A percentile compares a stretch with the other conserved stretches of the same genome.
These are phyloP conservation scores for Rhagophthalmus giganteus DNA, from an alignment of 2,888 invertebrate species.

Conservation along the genomic window DNA sequence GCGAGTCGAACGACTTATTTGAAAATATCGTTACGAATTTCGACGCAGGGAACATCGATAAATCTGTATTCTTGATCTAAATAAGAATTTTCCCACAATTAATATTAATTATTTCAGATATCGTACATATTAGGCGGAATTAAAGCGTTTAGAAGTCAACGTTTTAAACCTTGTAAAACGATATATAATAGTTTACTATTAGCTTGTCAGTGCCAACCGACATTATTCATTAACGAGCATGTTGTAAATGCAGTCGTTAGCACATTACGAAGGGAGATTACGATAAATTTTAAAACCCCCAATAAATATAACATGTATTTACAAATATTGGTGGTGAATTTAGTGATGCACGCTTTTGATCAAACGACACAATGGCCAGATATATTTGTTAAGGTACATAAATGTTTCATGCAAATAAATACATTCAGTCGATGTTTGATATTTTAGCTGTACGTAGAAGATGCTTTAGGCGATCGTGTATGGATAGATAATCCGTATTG, in stretches of 20 bases:
- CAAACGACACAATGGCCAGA: conserved; percentile 91
- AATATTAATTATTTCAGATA: conserved; percentile 54
- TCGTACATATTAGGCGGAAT: conserved; percentile 87
- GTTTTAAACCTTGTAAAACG: conserved; percentile 81
- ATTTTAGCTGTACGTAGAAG: conserved; percentile 84
- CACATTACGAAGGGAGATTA: conserved; percentile 74
- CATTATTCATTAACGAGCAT: conserved; percentile 74
- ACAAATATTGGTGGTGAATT: conserved; percentile 81
- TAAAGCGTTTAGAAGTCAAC: conserved; percentile 73
- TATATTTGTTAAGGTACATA: conserved; percentile 77
- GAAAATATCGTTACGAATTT: conserved; percentile 74
- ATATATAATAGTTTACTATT: conserved; percentile 78
- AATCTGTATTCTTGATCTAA: conserved; percentile 63
- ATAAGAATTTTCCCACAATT: conserved; percentile 6
- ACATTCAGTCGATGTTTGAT: conserved; percentile 15
- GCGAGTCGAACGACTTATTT: conserved; percentile 78
- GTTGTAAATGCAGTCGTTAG: conserved; percentile 80
- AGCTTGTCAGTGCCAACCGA: conserved; percentile 77
- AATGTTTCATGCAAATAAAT: background rate
- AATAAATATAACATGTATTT: conserved; percentile 76
- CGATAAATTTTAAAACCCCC: conserved; percentile 68
- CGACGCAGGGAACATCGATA: conserved; percentile 78
- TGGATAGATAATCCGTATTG: conserved; percentile 95
- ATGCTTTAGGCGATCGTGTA: conserved; percentile 87
- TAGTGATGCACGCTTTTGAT: conserved; percentile 77